Evolutionary conservation across 2,888 invertebrate species (phyloP).

Genomic region (Caenorhabditis macrosperma): DNA sequence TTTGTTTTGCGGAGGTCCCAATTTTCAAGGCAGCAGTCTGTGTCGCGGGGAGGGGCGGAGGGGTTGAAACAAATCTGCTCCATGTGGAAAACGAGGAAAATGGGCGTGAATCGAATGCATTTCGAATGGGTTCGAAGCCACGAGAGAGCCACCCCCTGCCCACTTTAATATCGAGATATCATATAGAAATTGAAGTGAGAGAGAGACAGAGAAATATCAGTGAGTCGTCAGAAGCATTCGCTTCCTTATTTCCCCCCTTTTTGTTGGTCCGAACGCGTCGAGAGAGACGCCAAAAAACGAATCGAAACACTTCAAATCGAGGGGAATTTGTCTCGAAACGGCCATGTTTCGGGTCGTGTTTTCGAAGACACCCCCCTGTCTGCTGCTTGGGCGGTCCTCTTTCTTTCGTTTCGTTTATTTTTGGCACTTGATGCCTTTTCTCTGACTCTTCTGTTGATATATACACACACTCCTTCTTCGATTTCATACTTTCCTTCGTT

Average conservation of each 20-base stretch:
- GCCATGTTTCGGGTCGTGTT: constrained; percentile 3
- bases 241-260: no score
- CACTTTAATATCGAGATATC: constrained; percentile 28
- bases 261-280: neutral
- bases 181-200: constrained; percentile 19
- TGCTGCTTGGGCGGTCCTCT: neutral
- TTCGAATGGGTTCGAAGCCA: constrained; percentile 42
- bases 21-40: neutral
- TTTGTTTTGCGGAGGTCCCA: neutral
- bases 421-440: neutral
- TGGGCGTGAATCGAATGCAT: constrained; percentile 43
- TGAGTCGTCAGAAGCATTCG: no score
- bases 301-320: neutral
- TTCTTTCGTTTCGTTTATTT: constrained; percentile 31
- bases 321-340: neutral
- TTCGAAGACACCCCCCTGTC: neutral
- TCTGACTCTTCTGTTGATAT: neutral
- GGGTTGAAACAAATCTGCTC: constrained; percentile 17
- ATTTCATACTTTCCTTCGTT: neutral
- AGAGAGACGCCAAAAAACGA: neutral
- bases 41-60: no score
- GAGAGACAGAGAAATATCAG: neutral
- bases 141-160: no score
- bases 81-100: constrained; percentile 20
- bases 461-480: neutral